Evolutionary conservation across 2,888 invertebrate species (phyloP).

Genomic region (Lagria hirta): DNA sequence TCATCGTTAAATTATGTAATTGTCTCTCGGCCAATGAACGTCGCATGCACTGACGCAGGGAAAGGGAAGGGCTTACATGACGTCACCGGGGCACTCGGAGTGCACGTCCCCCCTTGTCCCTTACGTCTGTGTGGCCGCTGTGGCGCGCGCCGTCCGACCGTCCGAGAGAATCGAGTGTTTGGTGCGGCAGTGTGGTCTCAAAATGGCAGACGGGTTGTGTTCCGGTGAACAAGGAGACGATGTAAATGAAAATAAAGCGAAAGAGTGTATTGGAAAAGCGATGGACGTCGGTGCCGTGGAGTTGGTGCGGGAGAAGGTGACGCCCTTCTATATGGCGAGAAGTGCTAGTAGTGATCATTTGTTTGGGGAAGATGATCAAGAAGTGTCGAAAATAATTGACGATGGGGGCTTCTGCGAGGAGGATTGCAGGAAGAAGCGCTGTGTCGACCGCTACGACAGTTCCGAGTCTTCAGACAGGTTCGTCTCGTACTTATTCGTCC

Average conservation of each 20-base stretch:
- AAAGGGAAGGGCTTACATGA: conserved; percentile 37
- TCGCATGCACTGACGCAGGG: conserved; percentile 44
- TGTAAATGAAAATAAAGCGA: conserved; percentile 59
- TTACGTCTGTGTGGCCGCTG: conserved; percentile 48
- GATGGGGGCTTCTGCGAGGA: conserved; percentile 42
- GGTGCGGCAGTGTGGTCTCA: conserved; percentile 66
- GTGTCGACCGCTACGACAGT: conserved; percentile 89
- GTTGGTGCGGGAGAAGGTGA: conserved; percentile 57
- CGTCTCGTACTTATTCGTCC: no score
- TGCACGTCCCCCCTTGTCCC: conserved; percentile 31
- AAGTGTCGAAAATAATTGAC: conserved; percentile 46
- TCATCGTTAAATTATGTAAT: conserved; percentile 53
- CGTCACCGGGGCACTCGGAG: conserved; percentile 37
- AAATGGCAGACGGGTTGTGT: conserved; percentile 81
- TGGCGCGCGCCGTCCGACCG: conserved; percentile 48
- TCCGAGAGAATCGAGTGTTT: conserved; percentile 49
- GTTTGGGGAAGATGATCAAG: no score
- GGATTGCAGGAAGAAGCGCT: conserved; percentile 78
- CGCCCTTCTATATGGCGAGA: conserved; percentile 45
- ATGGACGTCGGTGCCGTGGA: conserved; percentile 48
- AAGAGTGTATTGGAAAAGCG: no score
- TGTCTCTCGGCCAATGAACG: conserved; percentile 55
- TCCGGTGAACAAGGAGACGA: conserved; percentile 63
- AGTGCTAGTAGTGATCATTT: conserved; percentile 51
- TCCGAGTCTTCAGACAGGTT: conserved; percentile 94